A percentile compares a stretch with the other conserved stretches of the same genome.
These are phyloP conservation scores for Chrysolina haemoptera DNA, from an alignment of 2,888 invertebrate genomes.

Conservation along the genomic window DNA sequence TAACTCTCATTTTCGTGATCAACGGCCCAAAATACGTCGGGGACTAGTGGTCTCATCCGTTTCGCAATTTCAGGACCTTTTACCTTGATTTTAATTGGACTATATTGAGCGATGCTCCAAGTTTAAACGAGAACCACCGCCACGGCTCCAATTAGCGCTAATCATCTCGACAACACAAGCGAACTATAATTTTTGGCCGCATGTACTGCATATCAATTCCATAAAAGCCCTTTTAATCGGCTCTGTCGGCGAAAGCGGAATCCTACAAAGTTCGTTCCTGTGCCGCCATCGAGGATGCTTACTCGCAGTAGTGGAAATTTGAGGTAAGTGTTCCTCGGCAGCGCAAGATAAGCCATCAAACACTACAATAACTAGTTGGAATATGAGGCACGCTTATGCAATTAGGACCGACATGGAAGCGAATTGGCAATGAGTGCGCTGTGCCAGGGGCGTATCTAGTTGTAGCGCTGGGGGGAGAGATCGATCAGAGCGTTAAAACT, in stretches of 20 bases:
- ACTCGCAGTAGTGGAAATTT: slow-evolving; percentile 40
- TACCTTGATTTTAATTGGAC: no score
- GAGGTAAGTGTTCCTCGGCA: slow-evolving; percentile 35
- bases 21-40: no score
- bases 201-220: not conserved
- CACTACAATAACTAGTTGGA: slow-evolving; percentile 40
- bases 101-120: no score
- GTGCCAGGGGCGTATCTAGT: not conserved
- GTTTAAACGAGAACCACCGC: no score
- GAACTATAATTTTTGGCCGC: not conserved
- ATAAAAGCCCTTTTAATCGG: slow-evolving; percentile 26
- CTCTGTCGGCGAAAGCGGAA: slow-evolving; percentile 22
- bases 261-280: slow-evolving; percentile 36
- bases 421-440: slow-evolving; percentile 40
- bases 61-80: no score
- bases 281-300: slow-evolving; percentile 26
- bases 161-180: no score
- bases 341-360: slow-evolving; percentile 44
- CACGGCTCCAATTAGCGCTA: no score
- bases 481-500: no score
- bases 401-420: slow-evolving; percentile 34
- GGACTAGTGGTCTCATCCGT: no score
- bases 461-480: not conserved
- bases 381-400: slow-evolving; percentile 41
- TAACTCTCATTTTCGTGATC: no score